Base-by-base conservation (phyloP, 2,113 vertebrate genomes). In the Oreochromis niloticus region DNA sequence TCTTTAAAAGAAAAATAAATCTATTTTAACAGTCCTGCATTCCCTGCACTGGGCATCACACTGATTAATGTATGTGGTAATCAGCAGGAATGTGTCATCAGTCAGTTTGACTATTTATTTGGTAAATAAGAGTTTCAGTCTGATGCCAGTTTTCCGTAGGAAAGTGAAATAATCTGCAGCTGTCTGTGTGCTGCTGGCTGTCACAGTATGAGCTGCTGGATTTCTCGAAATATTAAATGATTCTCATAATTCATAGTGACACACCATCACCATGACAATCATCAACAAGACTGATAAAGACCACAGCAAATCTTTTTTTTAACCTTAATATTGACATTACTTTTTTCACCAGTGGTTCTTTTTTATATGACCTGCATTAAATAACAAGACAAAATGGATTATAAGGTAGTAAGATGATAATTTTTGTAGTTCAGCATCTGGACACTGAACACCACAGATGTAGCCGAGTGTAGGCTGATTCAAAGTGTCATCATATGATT, bases 21-120 rank as follows among this genome's bases (percentile, higher is more conserved):
- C n/a, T n/a, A 9, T 19, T 0, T 0, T 6, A 10, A 54, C 19
- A 54, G 17, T 0, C 4, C 2, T n/a, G 19, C 0, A 54, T 54
- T 2, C 50, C 9, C 50, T 54, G 2, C 50, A 19, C 50, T 52
- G n/a, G n/a, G 0, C 17, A 52, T 52, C 17, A 19, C 3, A 1
- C 50, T 52, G 8, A 52, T 9, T 52, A 9, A 52, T 52, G 5
- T 19, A 52, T 5, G 50, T 19, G 17, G 1, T 3, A 19, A 52
- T 52, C 17, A 52, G 17, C 48, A 52, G 17, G 48, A 52, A 52
- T 52, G 17, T 52, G 8, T 52, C 50, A 52, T 1, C 50, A 52
- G 50, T 10, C 0, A 52, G 8, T 52, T 52, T 52, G 4, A 52
- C 50, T 13, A 2, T 13, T 39, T 10, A 39, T 39, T 43, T 43